Evolutionary conservation across 2,113 vertebrate genomes (phyloP).

Genomic region (Elgaria multicarinata): DNA sequence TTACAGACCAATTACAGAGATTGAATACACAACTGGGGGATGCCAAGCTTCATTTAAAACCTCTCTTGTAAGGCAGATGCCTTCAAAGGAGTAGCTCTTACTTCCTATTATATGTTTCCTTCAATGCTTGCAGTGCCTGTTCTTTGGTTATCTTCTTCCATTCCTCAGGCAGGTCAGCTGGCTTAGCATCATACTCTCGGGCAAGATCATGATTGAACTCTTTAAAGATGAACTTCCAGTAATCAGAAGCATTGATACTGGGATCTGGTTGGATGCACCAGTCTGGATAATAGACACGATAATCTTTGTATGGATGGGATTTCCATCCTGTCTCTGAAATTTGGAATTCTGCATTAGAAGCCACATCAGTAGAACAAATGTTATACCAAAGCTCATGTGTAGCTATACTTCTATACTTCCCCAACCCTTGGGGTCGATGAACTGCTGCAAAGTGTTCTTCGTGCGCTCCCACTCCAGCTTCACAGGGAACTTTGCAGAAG

Average conservation of each 20-base stretch:
- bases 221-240: slow-evolving; percentile 70
- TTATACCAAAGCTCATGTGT: not conserved
- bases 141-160: slow-evolving; percentile 48
- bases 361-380: slow-evolving; percentile 31
- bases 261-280: slow-evolving; percentile 74
- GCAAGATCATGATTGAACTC: slow-evolving; percentile 35
- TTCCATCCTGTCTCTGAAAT: not conserved
- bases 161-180: slow-evolving; percentile 59
- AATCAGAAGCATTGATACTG: slow-evolving; percentile 58
- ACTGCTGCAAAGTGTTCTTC: slow-evolving; percentile 34
- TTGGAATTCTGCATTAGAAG: not conserved
- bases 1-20: too few relatives aligned
- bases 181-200: slow-evolving; percentile 36
- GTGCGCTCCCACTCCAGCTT: slow-evolving; percentile 60
- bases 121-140: slow-evolving; percentile 63
- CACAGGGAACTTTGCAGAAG: slow-evolving; percentile 75
- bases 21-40: too few relatives aligned
- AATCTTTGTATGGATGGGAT: slow-evolving; percentile 40
- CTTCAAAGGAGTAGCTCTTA: not conserved
- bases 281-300: slow-evolving; percentile 54
- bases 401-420: slow-evolving; percentile 12
- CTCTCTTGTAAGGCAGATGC: not conserved
- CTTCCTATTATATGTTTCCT: slow-evolving; percentile 51
- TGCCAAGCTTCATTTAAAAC: too few relatives aligned
- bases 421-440: slow-evolving; percentile 29